Evolutionary conservation across 30 jellyfish, hydroid and myxozoan species (phyloP).

Genomic region (Sanderia malayensis): DNA sequence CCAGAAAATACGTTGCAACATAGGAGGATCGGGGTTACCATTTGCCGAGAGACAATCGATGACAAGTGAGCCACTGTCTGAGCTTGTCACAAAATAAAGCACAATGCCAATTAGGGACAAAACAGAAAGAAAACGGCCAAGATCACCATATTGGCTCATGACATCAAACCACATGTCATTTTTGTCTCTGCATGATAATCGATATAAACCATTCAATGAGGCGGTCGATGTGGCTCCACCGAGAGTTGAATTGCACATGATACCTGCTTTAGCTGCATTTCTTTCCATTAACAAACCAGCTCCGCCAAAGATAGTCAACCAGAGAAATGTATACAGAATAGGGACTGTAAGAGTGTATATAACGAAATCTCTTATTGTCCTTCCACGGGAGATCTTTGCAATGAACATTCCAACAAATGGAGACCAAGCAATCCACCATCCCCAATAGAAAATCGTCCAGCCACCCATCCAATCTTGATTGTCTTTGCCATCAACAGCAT

Average conservation of each 20-base stretch:
- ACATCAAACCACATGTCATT: constrained; percentile 94
- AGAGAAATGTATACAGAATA: constrained; percentile 60
- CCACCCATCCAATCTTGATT: constrained; percentile 82
- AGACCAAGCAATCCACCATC: constrained; percentile 98
- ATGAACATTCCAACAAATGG: constrained; percentile 95
- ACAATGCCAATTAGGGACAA: constrained; percentile 81
- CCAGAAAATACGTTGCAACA: constrained; percentile 89
- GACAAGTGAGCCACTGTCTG: constrained; percentile 93
- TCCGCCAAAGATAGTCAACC: constrained; percentile 93
- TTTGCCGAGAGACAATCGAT: constrained; percentile 93
- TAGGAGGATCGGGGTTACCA: constrained; percentile 95
- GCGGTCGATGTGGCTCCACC: constrained; percentile 18
- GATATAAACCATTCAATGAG: not conserved
- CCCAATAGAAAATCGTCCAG: constrained; percentile 95
- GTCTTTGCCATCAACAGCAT: constrained; percentile 80
- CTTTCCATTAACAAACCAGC: constrained; percentile 79
- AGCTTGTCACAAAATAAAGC: constrained; percentile 82
- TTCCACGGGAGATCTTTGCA: constrained; percentile 92
- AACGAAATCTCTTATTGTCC: constrained; percentile 80
- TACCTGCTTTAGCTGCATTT: constrained; percentile 66
- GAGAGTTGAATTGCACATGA: constrained; percentile 44
- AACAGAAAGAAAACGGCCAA: constrained; percentile 76
- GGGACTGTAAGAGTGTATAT: constrained; percentile 84
- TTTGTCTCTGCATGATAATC: constrained; percentile 70
- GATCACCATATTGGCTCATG: constrained; percentile 75